Conservation (phyloP, 2,888 invertebrate genomes). For the Leucania comma region DNA sequence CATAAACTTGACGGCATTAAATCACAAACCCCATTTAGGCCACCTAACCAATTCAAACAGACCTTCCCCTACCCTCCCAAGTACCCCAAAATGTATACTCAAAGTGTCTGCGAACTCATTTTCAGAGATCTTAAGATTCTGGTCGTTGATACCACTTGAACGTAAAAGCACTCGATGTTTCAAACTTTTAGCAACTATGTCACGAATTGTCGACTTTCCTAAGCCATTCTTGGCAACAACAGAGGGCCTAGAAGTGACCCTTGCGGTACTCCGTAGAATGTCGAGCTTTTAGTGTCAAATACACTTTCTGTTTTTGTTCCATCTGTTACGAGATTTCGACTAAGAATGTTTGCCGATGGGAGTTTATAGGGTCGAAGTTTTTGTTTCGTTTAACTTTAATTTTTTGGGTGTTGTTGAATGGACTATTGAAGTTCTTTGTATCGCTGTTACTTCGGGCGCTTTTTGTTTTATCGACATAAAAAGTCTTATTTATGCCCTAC, state of each 20-base stretch:
- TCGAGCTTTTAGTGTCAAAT: slow-evolving; percentile 83
- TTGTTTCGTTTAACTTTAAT: slow-evolving; percentile 28
- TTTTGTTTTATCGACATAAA: slow-evolving; percentile 35
- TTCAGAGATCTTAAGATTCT: slow-evolving; percentile 67
- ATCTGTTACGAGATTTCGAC: slow-evolving; percentile 62
- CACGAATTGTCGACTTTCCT: slow-evolving; percentile 79
- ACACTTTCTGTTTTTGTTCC: slow-evolving; percentile 70
- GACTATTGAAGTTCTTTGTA: slow-evolving; percentile 39
- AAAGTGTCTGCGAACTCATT: slow-evolving; percentile 48
- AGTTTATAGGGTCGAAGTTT: slow-evolving; percentile 42
- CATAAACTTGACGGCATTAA: slow-evolving; percentile 84
- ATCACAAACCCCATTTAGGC: slow-evolving; percentile 81
- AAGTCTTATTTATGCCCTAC: slow-evolving; percentile 11
- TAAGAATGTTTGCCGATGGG: slow-evolving; percentile 49
- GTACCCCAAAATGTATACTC: slow-evolving; percentile 43
- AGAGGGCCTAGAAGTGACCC: slow-evolving; percentile 83
- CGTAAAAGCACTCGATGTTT: slow-evolving; percentile 87
- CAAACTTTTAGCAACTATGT: slow-evolving; percentile 88
- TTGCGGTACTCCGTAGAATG: slow-evolving; percentile 80
- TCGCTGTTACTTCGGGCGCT: slow-evolving; percentile 24
- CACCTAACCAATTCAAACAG: slow-evolving; percentile 68
- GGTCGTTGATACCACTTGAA: slow-evolving; percentile 76
- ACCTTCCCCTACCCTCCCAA: slow-evolving; percentile 58
- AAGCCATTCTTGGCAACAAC: slow-evolving; percentile 83
- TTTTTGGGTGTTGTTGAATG: slow-evolving; percentile 41